These are phyloP conservation scores for Hymenochirus boettgeri DNA, from an alignment of 2,113 vertebrate genomes.

Conservation along the genomic window DNA sequence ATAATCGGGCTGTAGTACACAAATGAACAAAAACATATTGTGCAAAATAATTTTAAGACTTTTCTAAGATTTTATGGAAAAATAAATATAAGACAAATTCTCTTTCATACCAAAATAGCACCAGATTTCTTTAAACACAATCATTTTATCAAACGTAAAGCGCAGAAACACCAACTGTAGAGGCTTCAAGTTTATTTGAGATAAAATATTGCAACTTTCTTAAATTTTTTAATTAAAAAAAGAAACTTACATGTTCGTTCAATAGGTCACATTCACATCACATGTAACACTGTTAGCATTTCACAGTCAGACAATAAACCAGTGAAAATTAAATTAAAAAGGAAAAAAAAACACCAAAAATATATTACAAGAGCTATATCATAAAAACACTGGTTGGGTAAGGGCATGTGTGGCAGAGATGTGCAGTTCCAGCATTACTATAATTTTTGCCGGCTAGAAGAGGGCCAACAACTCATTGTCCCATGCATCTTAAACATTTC, in stretches of 20 bases:
- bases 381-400: conserved; percentile 68
- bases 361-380: conserved; percentile 80
- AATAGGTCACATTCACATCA: conserved; percentile 88
- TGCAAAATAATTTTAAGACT: no score
- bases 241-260: conserved; percentile 23
- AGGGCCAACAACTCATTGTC: neutral
- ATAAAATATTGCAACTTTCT: conserved; percentile 77
- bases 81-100: no score
- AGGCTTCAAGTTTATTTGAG: conserved; percentile 50
- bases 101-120: no score
- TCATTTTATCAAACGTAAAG: neutral
- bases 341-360: conserved; percentile 74
- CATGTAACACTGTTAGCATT: conserved; percentile 98
- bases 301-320: conserved; percentile 93
- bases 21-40: no score
- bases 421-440: conserved; percentile 8
- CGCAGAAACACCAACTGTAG: conserved; percentile 9
- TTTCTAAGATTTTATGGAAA: no score
- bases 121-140: neutral
- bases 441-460: neutral
- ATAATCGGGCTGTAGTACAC: no score
- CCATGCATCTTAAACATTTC: neutral
- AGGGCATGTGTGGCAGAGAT: conserved; percentile 8
- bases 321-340: conserved; percentile 93
- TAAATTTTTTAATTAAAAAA: conserved; percentile 68